phyloP scores from a whole-genome alignment of 2,888 invertebrate species.

The Chrysolina oricalcia region DNA sequence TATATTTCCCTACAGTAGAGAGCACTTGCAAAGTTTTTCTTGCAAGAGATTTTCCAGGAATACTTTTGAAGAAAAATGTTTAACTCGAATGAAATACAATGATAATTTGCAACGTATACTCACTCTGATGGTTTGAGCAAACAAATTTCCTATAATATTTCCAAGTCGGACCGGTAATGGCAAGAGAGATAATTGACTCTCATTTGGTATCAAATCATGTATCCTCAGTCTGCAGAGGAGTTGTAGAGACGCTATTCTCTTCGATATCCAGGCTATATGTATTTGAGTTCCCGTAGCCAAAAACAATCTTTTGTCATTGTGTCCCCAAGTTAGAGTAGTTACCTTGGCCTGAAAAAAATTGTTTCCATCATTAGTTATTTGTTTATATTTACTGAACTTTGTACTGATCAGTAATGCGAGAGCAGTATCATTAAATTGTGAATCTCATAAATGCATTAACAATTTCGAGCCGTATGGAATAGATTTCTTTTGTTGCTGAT shows the following conservation, averaged over 20 bases:
- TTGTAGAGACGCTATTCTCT: constrained; percentile 92
- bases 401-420: too few species aligned
- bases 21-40: too few species aligned
- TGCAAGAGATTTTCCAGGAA: too few species aligned
- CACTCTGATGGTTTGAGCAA: constrained; percentile 95
- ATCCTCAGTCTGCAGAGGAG: constrained; percentile 89
- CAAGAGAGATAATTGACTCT: constrained; percentile 83
- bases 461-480: too few species aligned
- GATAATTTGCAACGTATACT: constrained; percentile 59
- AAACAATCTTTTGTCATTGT: constrained; percentile 96
- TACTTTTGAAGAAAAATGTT: too few species aligned
- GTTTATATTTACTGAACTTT: too few species aligned
- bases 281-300: constrained; percentile 93
- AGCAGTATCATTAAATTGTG: too few species aligned
- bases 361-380: background rate
- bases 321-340: constrained; percentile 97
- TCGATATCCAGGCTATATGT: constrained; percentile 94
- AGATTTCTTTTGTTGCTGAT: too few species aligned
- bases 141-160: constrained; percentile 88
- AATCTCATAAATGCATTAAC: too few species aligned
- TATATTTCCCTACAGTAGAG: too few species aligned
- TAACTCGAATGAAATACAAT: too few species aligned
- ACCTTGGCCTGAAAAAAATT: constrained; percentile 80
- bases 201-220: constrained; percentile 83
- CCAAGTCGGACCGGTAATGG: constrained; percentile 92